These are phyloP conservation scores for Ericerus pela DNA, from an alignment of 1,140 invertebrate species.

Conservation along the genomic window DNA sequence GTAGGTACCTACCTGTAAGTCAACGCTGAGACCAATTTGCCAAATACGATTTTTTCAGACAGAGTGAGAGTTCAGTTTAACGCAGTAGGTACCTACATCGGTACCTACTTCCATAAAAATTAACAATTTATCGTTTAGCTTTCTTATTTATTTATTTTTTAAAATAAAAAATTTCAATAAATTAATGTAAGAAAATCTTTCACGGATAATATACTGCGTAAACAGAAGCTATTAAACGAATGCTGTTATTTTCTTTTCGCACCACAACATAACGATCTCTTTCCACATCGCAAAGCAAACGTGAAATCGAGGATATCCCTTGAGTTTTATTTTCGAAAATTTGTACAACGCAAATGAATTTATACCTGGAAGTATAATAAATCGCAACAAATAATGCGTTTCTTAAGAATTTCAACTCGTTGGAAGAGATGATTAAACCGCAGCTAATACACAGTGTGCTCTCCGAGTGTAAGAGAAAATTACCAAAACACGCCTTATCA, in stretches of 20 bases:
- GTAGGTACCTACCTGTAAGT: too few species aligned
- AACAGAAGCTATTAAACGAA: not conserved
- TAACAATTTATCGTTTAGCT: too few species aligned
- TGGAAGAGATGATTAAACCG: too few species aligned
- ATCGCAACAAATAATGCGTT: not conserved
- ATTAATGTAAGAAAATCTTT: not conserved
- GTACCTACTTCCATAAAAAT: too few species aligned
- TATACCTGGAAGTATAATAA: not conserved
- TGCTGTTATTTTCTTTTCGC: not conserved
- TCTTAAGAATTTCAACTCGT: too few species aligned
- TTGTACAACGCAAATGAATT: not conserved
- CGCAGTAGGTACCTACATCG: too few species aligned
- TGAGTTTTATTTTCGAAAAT: conserved; percentile 2
- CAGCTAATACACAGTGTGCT: too few species aligned
- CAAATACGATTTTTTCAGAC: too few species aligned
- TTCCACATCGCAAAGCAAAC: not conserved
- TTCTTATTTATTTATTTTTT: too few species aligned
- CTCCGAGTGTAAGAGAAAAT: not conserved
- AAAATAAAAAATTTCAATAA: not conserved
- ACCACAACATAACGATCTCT: not conserved
- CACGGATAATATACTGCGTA: not conserved
- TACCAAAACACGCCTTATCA: not conserved
- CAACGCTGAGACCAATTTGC: too few species aligned
- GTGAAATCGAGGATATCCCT: not conserved
- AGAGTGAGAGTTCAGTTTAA: too few species aligned